Percentiles rank a stretch among this genome's conserved stretches.
Evolutionary conservation across 2,888 invertebrate species (phyloP).

Genomic region (Hirtodrosophila alboralis): DNA sequence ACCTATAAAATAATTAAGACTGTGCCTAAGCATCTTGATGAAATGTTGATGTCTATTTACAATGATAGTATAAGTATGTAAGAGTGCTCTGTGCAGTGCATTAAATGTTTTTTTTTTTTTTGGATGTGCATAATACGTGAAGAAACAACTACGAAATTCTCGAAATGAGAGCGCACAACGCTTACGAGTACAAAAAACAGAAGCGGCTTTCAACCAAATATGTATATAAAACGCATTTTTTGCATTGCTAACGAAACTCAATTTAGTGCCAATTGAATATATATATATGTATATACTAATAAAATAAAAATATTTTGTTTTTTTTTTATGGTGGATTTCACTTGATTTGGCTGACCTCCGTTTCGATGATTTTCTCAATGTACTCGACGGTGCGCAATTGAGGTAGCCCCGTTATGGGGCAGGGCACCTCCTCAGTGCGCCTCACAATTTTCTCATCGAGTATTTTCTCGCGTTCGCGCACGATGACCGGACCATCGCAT

Average conservation of each 20-base stretch:
- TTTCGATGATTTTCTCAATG: constrained; percentile 97
- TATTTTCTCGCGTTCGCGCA: constrained; percentile 95
- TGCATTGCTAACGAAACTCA: constrained; percentile 59
- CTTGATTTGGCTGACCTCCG: constrained; percentile 89
- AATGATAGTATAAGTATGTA: constrained; percentile 46
- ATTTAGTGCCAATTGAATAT: constrained; percentile 63
- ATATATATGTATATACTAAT: constrained; percentile 12
- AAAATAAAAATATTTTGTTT: constrained; percentile 23
- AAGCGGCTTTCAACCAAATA: constrained; percentile 52
- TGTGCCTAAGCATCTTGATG: constrained; percentile 35
- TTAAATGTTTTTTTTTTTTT: constrained; percentile 46
- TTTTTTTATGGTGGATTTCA: constrained; percentile 30
- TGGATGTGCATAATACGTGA: constrained; percentile 57
- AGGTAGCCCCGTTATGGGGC: constrained; percentile 93
- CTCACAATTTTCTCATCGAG: constrained; percentile 94
- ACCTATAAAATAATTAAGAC: constrained; percentile 74
- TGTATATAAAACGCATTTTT: constrained; percentile 40
- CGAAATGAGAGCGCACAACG: constrained; percentile 36
- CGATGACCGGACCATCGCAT: constrained; percentile 91
- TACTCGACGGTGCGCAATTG: constrained; percentile 96
- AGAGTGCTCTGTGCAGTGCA: constrained; percentile 51
- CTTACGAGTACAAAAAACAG: constrained; percentile 45
- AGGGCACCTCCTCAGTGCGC: constrained; percentile 94
- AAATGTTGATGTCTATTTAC: constrained; percentile 65
- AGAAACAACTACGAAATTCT: constrained; percentile 28